Evolutionary conservation across 2,888 invertebrate species (phyloP), one percentile per base, ranked within the genome.

Genomic region (Escarpia spicata): DNA sequence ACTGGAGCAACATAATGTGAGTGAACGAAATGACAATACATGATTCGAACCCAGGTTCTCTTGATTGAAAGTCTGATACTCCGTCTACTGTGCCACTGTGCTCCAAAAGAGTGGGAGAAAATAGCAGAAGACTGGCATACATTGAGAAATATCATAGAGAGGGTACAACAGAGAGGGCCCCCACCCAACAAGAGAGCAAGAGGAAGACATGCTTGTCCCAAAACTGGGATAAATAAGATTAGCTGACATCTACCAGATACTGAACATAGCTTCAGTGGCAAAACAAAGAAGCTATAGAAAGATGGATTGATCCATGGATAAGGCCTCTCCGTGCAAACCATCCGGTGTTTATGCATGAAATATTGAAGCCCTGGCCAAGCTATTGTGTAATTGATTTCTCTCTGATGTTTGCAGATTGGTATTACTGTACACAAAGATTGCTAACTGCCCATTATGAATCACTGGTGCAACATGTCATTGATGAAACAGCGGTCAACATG

Each of bases 361-460:
- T 75, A 26, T 26, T 75, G 75, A 75, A 75, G 75, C 26, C 26
- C 75, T 26, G 6, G 75, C 26, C 75, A 75, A 4, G 75, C 75
- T 75, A 75, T n/a, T 75, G n/a, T 26, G 75, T 75, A 75, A 75
- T 75, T 75, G 75, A 75, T 75, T 75, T 75, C 75, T 26, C 75
- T 75, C 75, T 75, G 75, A 75, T 75, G 75, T 75, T 75, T 75
- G 10, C 75, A 75, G 75, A 75, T 75, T 75, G 19, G 6, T 75
- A 75, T 75, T 75, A 75, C 75, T 75, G 19, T n/a, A 75, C 75
- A 75, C 75, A 26, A 75, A 75, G 75, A 75, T n/a, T 75, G 52
- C 52, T 52, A 52, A 52, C 52, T 52, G 52, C 52, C 52, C 52
- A 52, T 37, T 37, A 37, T 52, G 52, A 52, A 52, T 52, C 52